Evolutionary conservation across 2,888 invertebrate species (phyloP).

Genomic region (Caenorhabditis sp.): DNA sequence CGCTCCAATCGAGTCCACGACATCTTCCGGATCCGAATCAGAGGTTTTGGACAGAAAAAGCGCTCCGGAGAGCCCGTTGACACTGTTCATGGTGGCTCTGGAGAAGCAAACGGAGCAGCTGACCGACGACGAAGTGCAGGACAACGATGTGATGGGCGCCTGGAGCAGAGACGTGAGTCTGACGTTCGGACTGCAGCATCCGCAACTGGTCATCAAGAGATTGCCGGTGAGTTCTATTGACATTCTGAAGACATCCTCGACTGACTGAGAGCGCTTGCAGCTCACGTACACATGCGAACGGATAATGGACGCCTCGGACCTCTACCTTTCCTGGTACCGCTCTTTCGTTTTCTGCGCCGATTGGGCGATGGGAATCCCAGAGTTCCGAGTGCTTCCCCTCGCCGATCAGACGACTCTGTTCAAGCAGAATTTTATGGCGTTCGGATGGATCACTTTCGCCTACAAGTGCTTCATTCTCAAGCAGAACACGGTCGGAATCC

Average conservation of each 20-base stretch:
- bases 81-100: slow-evolving; percentile 56
- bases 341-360: slow-evolving; percentile 71
- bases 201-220: slow-evolving; percentile 63
- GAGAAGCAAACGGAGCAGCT: slow-evolving; percentile 64
- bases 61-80: slow-evolving; percentile 42
- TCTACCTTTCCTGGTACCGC: slow-evolving; percentile 69
- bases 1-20: slow-evolving; percentile 34
- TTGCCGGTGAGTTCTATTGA: slow-evolving; percentile 53
- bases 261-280: slow-evolving; percentile 25
- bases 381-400: slow-evolving; percentile 64
- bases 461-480: slow-evolving; percentile 62
- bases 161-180: slow-evolving; percentile 67
- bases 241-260: neutral
- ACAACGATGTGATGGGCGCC: slow-evolving; percentile 58
- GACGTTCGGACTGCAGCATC: slow-evolving; percentile 66
- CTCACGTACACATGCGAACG: slow-evolving; percentile 66
- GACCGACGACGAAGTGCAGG: slow-evolving; percentile 61
- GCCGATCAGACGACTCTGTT: slow-evolving; percentile 70
- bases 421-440: slow-evolving; percentile 73
- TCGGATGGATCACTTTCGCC: slow-evolving; percentile 71
- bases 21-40: slow-evolving; percentile 43
- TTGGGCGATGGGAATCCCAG: slow-evolving; percentile 72
- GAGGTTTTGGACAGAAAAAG: slow-evolving; percentile 38
- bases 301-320: slow-evolving; percentile 67
- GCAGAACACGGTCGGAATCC: slow-evolving; percentile 58